These are phyloP conservation scores for Acanthosepion pharaonis DNA, from an alignment of 2,888 invertebrate genomes.

Conservation along the genomic window DNA sequence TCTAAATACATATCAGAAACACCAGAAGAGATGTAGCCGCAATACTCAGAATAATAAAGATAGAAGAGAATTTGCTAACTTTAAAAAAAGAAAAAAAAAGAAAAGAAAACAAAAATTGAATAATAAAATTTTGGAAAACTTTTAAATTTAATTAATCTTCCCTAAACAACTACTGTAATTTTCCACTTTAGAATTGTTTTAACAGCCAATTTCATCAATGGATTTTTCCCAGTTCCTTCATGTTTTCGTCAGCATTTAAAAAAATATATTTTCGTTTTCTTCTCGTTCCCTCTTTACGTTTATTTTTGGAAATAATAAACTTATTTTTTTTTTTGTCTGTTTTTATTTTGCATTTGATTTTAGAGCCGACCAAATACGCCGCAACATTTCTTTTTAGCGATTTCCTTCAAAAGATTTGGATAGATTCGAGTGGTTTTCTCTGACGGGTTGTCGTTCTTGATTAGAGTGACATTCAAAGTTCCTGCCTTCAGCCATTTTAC, in stretches of 20 bases:
- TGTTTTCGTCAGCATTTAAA: background rate
- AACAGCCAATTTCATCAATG: background rate
- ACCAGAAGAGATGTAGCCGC: too few species aligned
- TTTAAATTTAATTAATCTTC: too few species aligned
- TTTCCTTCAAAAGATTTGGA: background rate
- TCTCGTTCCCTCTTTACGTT: background rate
- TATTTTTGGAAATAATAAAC: background rate
- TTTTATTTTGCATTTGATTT: background rate
- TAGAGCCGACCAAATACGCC: background rate
- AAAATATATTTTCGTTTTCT: background rate
- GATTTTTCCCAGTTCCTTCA: background rate
- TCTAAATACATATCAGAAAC: too few species aligned
- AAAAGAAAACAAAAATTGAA: too few species aligned
- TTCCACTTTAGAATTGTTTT: too few species aligned
- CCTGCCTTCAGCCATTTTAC: background rate
- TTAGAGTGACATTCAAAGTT: background rate
- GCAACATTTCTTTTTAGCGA: background rate
- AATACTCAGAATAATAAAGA: too few species aligned
- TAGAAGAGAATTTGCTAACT: too few species aligned
- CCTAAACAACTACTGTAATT: too few species aligned
- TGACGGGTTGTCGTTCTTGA: background rate
- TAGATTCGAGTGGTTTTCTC: slow-evolving; percentile 11
- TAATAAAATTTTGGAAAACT: too few species aligned
- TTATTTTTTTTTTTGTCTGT: background rate
- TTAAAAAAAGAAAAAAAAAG: too few species aligned